Percentiles rank a stretch among this genome's conserved stretches.
These are phyloP conservation scores for Aeoliscus strigatus DNA, from an alignment of 2,797 vertebrate species.

Conservation along the genomic window DNA sequence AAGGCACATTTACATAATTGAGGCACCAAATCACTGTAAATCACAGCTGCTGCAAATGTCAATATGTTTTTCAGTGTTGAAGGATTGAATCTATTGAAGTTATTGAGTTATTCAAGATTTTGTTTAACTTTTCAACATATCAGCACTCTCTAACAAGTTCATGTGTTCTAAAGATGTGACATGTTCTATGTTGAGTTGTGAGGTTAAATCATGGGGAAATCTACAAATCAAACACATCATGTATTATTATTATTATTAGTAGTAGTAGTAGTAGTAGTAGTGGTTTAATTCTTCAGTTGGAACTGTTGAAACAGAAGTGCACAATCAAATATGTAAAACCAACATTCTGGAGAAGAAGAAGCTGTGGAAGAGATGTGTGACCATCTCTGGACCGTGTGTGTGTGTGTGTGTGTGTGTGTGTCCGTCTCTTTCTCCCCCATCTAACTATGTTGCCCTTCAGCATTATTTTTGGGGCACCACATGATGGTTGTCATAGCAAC, in stretches of 20 bases:
- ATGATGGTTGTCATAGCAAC: no score
- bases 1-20: constrained; percentile 9
- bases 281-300: no score
- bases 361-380: neutral
- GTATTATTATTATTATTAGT: neutral
- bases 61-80: constrained; percentile 1
- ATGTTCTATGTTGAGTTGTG: neutral
- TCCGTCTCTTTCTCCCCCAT: no score
- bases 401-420: neutral
- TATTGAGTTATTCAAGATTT: constrained; percentile 9
- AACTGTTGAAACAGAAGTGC: no score
- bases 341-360: no score
- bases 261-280: no score
- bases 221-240: no score
- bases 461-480: no score
- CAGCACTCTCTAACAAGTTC: neutral
- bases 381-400: constrained; percentile 2
- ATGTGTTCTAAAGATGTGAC: neutral
- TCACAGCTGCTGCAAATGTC: constrained; percentile 31
- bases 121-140: constrained; percentile 20
- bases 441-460: no score
- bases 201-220: neutral
- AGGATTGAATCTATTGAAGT: constrained; percentile 6
- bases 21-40: constrained; percentile 10
- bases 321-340: no score